These are phyloP conservation scores for Oryzias javanicus DNA, from an alignment of 2,113 vertebrate species.

Conservation along the genomic window DNA sequence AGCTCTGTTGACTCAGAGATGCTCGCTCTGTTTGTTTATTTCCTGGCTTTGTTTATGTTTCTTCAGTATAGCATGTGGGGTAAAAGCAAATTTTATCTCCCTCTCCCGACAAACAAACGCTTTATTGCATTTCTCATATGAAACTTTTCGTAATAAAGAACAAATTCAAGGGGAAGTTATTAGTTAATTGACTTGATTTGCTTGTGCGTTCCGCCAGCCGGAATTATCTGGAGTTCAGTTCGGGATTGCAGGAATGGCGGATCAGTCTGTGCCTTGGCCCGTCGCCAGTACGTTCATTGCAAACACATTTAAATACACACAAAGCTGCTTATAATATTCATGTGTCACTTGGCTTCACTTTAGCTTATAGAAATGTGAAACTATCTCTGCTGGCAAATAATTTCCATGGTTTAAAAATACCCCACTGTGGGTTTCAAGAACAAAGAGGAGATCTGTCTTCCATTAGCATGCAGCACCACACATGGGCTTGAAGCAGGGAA, in stretches of 20 bases:
- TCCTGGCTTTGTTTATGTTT: slow-evolving; percentile 45
- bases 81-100: slow-evolving; percentile 33
- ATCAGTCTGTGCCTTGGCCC: slow-evolving; percentile 81
- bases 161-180: slow-evolving; percentile 51
- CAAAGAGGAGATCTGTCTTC: slow-evolving; percentile 69
- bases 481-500: slow-evolving; percentile 52
- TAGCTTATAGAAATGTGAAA: slow-evolving; percentile 88
- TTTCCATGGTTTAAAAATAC: slow-evolving; percentile 76
- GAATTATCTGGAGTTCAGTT: slow-evolving; percentile 81
- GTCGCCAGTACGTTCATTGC: slow-evolving; percentile 82
- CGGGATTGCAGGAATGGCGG: slow-evolving; percentile 83
- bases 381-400: slow-evolving; percentile 71
- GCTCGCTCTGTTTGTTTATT: slow-evolving; percentile 46
- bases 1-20: slow-evolving; percentile 54
- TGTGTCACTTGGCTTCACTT: slow-evolving; percentile 80
- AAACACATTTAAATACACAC: slow-evolving; percentile 91
- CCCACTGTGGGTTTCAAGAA: slow-evolving; percentile 70
- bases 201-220: slow-evolving; percentile 78
- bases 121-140: slow-evolving; percentile 40
- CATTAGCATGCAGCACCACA: slow-evolving; percentile 72
- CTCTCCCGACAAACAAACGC: slow-evolving; percentile 27
- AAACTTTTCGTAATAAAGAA: slow-evolving; percentile 22
- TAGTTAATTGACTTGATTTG: slow-evolving; percentile 89
- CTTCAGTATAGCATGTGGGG: slow-evolving; percentile 28
- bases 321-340: slow-evolving; percentile 95